Percentiles rank a stretch among this genome's conserved stretches.
phyloP scores from a whole-genome alignment of 2,797 vertebrate genomes.

The Ptychadena robeensis region DNA sequence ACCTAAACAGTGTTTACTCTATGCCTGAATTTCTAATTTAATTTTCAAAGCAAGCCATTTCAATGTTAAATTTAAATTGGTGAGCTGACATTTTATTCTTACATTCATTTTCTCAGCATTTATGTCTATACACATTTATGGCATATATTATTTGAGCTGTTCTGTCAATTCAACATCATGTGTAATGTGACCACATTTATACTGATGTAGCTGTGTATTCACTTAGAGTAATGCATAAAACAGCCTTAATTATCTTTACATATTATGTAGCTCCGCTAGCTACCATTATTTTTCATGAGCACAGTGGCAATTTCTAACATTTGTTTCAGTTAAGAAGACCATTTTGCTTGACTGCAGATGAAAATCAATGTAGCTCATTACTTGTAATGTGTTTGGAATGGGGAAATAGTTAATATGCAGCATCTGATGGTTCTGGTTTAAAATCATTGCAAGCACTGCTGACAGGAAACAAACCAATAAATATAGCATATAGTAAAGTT shows the following conservation, averaged over 20 bases:
- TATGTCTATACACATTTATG: no score
- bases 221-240: slow-evolving; percentile 14
- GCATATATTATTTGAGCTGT: not conserved
- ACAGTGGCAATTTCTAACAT: slow-evolving; percentile 25
- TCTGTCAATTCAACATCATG: not conserved
- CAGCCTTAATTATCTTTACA: slow-evolving; percentile 30
- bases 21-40: no score
- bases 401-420: slow-evolving; percentile 27
- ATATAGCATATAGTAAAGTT: not conserved
- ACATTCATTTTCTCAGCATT: not conserved
- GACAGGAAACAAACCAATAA: slow-evolving; percentile 8
- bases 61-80: no score
- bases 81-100: no score
- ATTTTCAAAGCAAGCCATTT: no score
- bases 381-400: slow-evolving; percentile 23
- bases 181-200: not conserved
- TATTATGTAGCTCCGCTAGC: slow-evolving; percentile 19
- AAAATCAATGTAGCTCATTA: slow-evolving; percentile 45
- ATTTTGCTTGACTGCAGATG: slow-evolving; percentile 39
- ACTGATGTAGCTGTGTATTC: not conserved
- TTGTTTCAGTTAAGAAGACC: slow-evolving; percentile 36
- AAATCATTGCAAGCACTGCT: slow-evolving; percentile 9
- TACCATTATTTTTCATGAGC: slow-evolving; percentile 28
- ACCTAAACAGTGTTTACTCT: no score
- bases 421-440: slow-evolving; percentile 9